Evolutionary conservation across 2,113 vertebrate species (phyloP).

Genomic region (Oophaga pumilio): DNA sequence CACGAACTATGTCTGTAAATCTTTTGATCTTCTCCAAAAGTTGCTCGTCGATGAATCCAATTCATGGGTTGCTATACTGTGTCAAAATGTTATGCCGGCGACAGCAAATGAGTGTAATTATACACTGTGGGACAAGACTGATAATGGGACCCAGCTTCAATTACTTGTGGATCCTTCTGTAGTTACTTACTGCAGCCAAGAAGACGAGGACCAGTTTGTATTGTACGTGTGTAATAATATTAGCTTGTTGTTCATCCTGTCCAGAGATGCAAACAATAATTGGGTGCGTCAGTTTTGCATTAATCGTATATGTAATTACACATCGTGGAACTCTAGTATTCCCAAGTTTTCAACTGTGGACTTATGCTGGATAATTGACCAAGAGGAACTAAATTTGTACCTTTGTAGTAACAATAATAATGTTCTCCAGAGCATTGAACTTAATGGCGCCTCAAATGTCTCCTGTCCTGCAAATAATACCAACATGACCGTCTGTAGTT

Average conservation of each 20-base stretch:
- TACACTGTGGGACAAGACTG: background rate
- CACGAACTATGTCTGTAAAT: background rate
- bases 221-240: slow-evolving; percentile 68
- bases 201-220: slow-evolving; percentile 67
- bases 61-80: slow-evolving; percentile 15
- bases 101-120: slow-evolving; percentile 5
- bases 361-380: slow-evolving; percentile 34
- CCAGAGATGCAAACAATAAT: slow-evolving; percentile 64
- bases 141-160: too few relatives aligned
- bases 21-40: slow-evolving; percentile 4
- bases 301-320: slow-evolving; percentile 53
- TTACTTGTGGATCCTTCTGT: slow-evolving; percentile 61
- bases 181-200: slow-evolving; percentile 73
- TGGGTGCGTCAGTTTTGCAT: slow-evolving; percentile 75
- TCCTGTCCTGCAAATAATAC: background rate
- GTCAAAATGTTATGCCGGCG: background rate
- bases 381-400: background rate
- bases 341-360: background rate
- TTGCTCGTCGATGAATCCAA: background rate
- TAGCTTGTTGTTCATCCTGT: slow-evolving; percentile 65
- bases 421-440: background rate
- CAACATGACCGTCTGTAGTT: background rate
- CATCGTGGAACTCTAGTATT: background rate
- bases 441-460: background rate
- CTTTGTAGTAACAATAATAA: slow-evolving; percentile 5